phyloP scores from a whole-genome alignment of 2,113 vertebrate genomes.

The Perca flavescens region DNA sequence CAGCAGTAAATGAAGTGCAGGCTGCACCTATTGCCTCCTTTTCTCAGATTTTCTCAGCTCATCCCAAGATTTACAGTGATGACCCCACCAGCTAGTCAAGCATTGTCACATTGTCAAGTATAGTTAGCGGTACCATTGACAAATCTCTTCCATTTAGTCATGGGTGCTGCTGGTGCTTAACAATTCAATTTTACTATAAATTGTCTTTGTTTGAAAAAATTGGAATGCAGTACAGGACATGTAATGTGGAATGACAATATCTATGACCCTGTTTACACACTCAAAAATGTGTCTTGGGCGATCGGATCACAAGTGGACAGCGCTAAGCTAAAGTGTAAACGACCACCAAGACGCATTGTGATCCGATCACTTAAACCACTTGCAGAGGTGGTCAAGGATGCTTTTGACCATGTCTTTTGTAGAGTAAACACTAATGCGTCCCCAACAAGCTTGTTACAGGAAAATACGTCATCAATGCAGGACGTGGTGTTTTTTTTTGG shows the following conservation, averaged over 20 bases:
- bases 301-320: too few relatives aligned
- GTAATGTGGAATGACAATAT: neutral
- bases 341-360: too few relatives aligned
- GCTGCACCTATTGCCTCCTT: conserved; percentile 13
- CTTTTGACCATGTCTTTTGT: too few relatives aligned
- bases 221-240: neutral
- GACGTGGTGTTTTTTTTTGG: too few relatives aligned
- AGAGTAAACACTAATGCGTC: too few relatives aligned
- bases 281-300: too few relatives aligned
- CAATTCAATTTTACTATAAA: conserved; percentile 10
- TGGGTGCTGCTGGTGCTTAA: neutral
- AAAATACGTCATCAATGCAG: too few relatives aligned
- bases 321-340: too few relatives aligned
- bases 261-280: neutral
- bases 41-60: conserved; percentile 21
- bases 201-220: neutral
- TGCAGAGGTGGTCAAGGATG: too few relatives aligned
- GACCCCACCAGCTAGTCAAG: conserved; percentile 19
- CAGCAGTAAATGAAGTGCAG: conserved; percentile 26
- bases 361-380: too few relatives aligned
- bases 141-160: conserved; percentile 29
- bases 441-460: too few relatives aligned
- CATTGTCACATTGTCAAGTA: neutral
- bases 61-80: conserved; percentile 47
- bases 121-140: neutral